Percentiles rank a stretch among this genome's conserved stretches.
These are phyloP conservation scores for Drosophila baimaii DNA, from an alignment of 1,140 invertebrate genomes.

Conservation along the genomic window DNA sequence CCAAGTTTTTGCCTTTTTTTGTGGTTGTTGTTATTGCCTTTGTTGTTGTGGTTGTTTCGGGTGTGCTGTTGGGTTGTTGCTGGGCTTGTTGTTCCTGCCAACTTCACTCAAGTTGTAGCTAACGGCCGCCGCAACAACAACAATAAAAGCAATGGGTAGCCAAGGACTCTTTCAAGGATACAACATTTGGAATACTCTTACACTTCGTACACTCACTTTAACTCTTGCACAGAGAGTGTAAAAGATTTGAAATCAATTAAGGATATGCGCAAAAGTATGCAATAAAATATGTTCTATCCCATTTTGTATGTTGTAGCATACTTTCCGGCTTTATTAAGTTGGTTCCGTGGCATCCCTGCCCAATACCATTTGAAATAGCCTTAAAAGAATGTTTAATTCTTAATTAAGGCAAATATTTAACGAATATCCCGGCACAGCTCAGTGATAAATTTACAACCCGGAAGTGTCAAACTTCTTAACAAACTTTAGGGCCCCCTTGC, in stretches of 20 bases:
- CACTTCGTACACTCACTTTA: no score
- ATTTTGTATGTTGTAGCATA: neutral
- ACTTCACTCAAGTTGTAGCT: constrained; percentile 78
- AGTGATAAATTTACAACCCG: constrained; percentile 2
- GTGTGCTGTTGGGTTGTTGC: constrained; percentile 25
- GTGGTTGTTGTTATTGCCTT: constrained; percentile 30
- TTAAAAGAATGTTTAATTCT: neutral
- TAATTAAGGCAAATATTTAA: constrained; percentile 13
- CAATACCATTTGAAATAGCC: neutral
- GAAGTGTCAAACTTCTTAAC: neutral
- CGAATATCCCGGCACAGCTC: neutral
- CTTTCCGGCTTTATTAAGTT: neutral
- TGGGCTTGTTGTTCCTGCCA: constrained; percentile 57
- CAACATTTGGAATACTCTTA: constrained; percentile 4
- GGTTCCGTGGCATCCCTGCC: no score
- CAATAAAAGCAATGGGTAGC: constrained; percentile 47
- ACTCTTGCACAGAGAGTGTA: no score
- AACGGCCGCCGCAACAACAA: constrained; percentile 68
- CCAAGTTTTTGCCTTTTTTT: constrained; percentile 64
- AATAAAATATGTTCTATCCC: neutral
- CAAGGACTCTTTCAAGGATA: neutral
- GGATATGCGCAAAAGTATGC: neutral
- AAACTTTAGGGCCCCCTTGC: constrained; percentile 5
- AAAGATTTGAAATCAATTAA: neutral
- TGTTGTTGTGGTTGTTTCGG: constrained; percentile 41